Base-by-base conservation (phyloP, 1,140 invertebrate genomes). In the Drosophila ercepeae region DNA sequence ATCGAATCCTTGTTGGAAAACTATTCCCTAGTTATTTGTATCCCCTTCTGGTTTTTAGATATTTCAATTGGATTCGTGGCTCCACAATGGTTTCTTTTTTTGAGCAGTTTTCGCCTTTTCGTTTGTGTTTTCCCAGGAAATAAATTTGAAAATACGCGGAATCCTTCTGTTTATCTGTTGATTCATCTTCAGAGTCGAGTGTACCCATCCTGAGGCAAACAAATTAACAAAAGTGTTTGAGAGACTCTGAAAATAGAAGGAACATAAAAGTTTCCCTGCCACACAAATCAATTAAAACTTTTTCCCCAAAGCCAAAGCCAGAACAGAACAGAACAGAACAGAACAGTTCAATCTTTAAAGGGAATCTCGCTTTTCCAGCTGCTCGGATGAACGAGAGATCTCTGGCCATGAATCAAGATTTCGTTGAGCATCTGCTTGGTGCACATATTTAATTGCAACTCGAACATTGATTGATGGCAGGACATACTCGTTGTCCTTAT, bases 211-310 rank as follows among this genome's bases (percentile, higher is more conserved):
- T 45, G 23, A 8, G 68, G 41, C 46, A 72, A 72, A 64, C 67
- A 63, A 74, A 72, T 74, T 72, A 64, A 39, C 51, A 67, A 34
- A 65, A 53, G 57, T 50, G 68, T 39, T 49, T 13, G 34, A 49
- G 36, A 23, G 27, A 64, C 46, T 48, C 7, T 32, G 29, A 9
- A 32, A 32, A 51, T n/a, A 11, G 9, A 14, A n/a, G 11, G 14
- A 23, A 8, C 5, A 16, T 13, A 34, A 67, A 75, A 74, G 48
- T 67, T 74, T 67, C 23, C 39, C 70, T 36, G 39, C 71, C 70
- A 67, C 53, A 59, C 61, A 75, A 75, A 75, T 75, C 72, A 75
- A 75, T 75, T 75, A 75, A 75, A 75, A 75, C 70, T 75, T 75
- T 32, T 44, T 41, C 53, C 64, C 50, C 42, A 32, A 29, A 41